Evolutionary conservation across 92 coral and sea anemone genomes (phyloP), one percentile per base, ranked within the genome.

Genomic region (Blastomussa wellsi): DNA sequence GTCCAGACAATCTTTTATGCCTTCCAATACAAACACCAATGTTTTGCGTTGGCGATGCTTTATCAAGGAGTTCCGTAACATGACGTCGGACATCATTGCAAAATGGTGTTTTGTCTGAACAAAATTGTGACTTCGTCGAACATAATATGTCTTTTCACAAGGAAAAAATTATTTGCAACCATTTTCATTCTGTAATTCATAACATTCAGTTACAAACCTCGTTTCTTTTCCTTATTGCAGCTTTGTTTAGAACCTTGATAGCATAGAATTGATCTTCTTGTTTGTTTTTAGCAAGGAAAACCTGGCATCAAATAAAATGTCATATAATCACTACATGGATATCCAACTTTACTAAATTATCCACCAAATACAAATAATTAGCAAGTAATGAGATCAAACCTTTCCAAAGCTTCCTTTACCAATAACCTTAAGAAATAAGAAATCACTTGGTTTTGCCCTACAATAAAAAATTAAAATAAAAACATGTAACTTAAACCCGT

Each of bases 351-450:
- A 59, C 0, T 3, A 53, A 2, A 57, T 22, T 57, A 57, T 22
- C 64, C 64, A 57, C 64, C 22, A 57, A 22, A 55, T 17, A 17
- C 8, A 57, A 57, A 57, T 0, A 5, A 57, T 2, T 1, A 32
- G 16, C 2, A 68, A 67, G 31, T 29, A 31, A 70, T 20, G 2
- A 6, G 48, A 70, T 29, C 7, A 33, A 71, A 97, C 99, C 98
- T 95, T 97, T 80, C 99, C 99, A 95, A 97, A 97, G 87, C 99
- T 97, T 68, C 99, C 99, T 91, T 97, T 97, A 36, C 99, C 99
- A 86, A 97, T 97, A 10, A 97, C 99, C 83, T 97, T 97, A n/a
- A 97, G 87, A 55, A 97, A 97, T 33, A 91, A 84, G 62, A 97
- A 97, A 80, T 97, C 99, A 87, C 94, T 97, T 65, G 99, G 99